phyloP scores from a whole-genome alignment of 2,888 invertebrate genomes.

The Cremastinae sp. region DNA sequence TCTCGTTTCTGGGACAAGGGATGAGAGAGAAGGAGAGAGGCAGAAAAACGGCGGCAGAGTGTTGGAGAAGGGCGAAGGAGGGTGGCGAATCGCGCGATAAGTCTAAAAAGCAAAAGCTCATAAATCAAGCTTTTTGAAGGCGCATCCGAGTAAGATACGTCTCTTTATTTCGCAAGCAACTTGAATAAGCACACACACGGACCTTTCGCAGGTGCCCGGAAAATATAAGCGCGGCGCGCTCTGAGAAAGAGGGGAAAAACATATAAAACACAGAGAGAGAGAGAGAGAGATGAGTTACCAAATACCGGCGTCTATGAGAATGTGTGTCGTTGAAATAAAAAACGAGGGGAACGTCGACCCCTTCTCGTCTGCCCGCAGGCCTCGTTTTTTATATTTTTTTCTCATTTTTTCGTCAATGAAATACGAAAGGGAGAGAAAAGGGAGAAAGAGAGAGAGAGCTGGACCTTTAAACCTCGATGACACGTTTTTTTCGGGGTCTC shows the following conservation, averaged over 20 bases:
- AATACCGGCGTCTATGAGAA: slow-evolving; percentile 51
- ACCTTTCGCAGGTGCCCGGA: slow-evolving; percentile 48
- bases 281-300: slow-evolving; percentile 42
- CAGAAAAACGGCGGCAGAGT: slow-evolving; percentile 37
- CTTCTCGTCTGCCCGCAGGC: slow-evolving; percentile 50
- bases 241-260: slow-evolving; percentile 33
- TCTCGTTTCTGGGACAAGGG: slow-evolving; percentile 22
- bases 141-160: not conserved
- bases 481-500: slow-evolving; percentile 49
- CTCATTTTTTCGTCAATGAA: slow-evolving; percentile 31
- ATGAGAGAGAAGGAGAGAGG: slow-evolving; percentile 24
- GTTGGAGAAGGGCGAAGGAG: slow-evolving; percentile 8
- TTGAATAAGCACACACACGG: not conserved
- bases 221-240: slow-evolving; percentile 51
- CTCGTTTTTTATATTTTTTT: slow-evolving; percentile 1
- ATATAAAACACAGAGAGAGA: slow-evolving; percentile 27
- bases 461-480: slow-evolving; percentile 58
- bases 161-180: not conserved
- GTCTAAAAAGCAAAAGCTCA: slow-evolving; percentile 28
- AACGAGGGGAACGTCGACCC: slow-evolving; percentile 59
- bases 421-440: slow-evolving; percentile 20
- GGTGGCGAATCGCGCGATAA: slow-evolving; percentile 58
- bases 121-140: not conserved
- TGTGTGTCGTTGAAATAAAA: slow-evolving; percentile 55
- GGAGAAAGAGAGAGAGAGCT: slow-evolving; percentile 21